phyloP scores from a whole-genome alignment of 1,140 invertebrate genomes.

The Papilio dardanus region DNA sequence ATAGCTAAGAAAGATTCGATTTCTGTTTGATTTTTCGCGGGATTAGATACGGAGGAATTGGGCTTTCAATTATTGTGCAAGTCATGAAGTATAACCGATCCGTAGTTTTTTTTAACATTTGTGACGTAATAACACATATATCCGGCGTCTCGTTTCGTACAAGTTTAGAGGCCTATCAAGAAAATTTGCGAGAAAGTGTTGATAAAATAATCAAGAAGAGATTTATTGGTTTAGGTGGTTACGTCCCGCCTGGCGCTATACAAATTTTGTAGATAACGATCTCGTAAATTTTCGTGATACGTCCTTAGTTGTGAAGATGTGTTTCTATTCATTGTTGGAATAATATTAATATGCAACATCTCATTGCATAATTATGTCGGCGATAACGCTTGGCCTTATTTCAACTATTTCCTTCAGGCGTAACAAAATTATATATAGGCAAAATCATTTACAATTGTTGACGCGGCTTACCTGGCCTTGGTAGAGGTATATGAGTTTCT shows the following conservation, averaged over 20 bases:
- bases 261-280: no score
- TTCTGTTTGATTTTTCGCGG: no score
- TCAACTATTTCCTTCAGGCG: conserved; percentile 38
- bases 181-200: no score
- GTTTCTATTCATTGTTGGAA: conserved; percentile 19
- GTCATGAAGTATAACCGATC: not conserved
- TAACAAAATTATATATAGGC: conserved; percentile 34
- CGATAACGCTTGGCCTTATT: conserved; percentile 37
- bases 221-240: no score
- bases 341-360: conserved; percentile 36
- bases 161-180: no score
- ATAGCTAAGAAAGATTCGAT: no score
- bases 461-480: not conserved
- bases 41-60: not conserved
- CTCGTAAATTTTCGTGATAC: no score
- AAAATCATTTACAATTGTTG: conserved; percentile 35
- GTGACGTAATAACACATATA: not conserved
- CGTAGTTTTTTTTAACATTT: conserved; percentile 3
- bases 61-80: not conserved
- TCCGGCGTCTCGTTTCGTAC: not conserved
- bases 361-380: conserved; percentile 27
- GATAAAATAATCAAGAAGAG: no score
- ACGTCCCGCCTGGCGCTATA: no score
- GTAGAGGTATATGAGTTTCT: not conserved
- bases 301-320: not conserved